These are phyloP conservation scores for Cantharis nigra DNA, from an alignment of 2,888 invertebrate species.

Conservation along the genomic window DNA sequence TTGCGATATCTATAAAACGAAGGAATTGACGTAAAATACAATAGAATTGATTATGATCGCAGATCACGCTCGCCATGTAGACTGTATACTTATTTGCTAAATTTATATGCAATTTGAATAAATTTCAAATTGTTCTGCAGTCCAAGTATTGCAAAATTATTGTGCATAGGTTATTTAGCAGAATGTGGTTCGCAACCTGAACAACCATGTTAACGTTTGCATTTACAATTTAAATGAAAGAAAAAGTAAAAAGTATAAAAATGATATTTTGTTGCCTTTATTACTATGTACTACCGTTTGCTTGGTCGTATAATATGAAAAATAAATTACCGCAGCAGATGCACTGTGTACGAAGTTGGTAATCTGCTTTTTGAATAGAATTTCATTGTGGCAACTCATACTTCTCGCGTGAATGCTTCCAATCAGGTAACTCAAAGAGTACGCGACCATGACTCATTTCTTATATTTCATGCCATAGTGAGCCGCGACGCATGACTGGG, in stretches of 20 bases:
- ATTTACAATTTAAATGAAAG: background rate
- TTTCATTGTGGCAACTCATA: conserved; percentile 38
- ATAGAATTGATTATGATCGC: conserved; percentile 28
- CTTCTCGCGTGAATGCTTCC: conserved; percentile 44
- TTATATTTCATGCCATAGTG: conserved; percentile 32
- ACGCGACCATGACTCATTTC: conserved; percentile 42
- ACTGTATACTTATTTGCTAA: conserved; percentile 22
- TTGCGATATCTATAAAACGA: conserved; percentile 11
- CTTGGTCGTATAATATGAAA: conserved; percentile 20
- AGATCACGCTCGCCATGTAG: conserved; percentile 29
- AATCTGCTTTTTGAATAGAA: conserved; percentile 37
- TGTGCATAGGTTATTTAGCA: conserved; percentile 5
- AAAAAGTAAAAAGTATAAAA: background rate
- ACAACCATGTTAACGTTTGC: background rate
- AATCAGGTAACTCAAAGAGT: conserved; percentile 40
- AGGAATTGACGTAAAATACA: conserved; percentile 25
- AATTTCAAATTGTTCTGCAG: conserved; percentile 23
- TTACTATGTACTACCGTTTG: background rate
- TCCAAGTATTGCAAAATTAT: conserved; percentile 11
- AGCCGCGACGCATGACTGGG: conserved; percentile 38
- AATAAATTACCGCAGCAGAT: conserved; percentile 36
- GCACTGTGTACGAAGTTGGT: conserved; percentile 30
- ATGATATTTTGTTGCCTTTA: background rate
- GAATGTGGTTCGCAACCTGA: conserved; percentile 1
- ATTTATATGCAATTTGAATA: conserved; percentile 25